Evolutionary conservation across 2,888 invertebrate genomes (phyloP), one percentile per base, ranked within the genome.

Genomic region (Ormyrus nitidulus): DNA sequence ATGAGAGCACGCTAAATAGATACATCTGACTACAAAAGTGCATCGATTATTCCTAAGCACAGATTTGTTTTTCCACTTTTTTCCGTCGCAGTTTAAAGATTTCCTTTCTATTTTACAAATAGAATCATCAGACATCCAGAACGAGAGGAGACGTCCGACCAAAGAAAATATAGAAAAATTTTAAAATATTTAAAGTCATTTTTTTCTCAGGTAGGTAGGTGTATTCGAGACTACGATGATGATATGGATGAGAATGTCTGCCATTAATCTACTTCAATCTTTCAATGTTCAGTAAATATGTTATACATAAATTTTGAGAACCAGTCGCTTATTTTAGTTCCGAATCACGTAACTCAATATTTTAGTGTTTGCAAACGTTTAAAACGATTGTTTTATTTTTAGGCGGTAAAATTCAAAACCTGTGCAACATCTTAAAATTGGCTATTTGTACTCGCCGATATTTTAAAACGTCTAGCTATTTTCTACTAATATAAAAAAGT

Each of bases 11-110:
- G 75, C 82, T 81, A 84, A 82, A 83, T 83, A 80, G 71, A 68
- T 84, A 84, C 83, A 83, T 79, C 80, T 84, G 80, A 80, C 82
- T 84, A 83, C 70, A 80, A 79, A 83, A 77, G 79, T 85, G 82
- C 75, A 81, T 83, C 68, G 83, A 83, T 81, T 83, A 79, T 82
- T 80, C 62, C 70, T 79, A 79, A 81, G 79, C 81, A 72, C 71
- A 5, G 10, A 62, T 49, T 51, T 71, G n/a, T 65, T 51, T 8
- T 73, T 70, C 46, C 44, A 19, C 3, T 70, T 56, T 51, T 64
- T 7, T 34, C 34, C 34, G 4, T 44, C 70, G 56, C 72, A 70
- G 74, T 48, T 68, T 48, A 59, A 44, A 44, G 4, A 13, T 66
- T 76, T 48, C 70, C 69, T 79, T 48, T 73, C 69, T 79, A 69